phyloP scores from a whole-genome alignment of 1,140 invertebrate species.

The Drosophila micromelanica region DNA sequence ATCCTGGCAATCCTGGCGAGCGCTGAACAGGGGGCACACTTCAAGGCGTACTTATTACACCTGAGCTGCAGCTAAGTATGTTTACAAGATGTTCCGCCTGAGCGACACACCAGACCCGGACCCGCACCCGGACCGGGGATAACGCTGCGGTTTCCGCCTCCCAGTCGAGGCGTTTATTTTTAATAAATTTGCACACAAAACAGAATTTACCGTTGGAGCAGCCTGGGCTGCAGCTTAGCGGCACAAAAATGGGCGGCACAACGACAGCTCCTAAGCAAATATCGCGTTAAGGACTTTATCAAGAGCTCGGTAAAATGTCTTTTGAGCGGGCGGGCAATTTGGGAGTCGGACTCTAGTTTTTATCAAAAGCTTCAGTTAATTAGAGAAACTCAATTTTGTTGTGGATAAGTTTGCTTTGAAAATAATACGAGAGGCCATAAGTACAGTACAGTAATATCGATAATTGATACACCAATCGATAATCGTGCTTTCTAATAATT shows the following conservation, averaged over 20 bases:
- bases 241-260: neutral
- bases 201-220: conserved; percentile 11
- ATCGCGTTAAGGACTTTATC: conserved; percentile 13
- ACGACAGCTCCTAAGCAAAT: conserved; percentile 11
- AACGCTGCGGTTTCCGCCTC: conserved; percentile 1
- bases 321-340: neutral
- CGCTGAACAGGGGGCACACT: conserved; percentile 48
- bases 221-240: neutral
- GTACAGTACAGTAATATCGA: too few relatives aligned
- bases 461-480: too few relatives aligned
- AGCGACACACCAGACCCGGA: conserved; percentile 30
- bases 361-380: neutral
- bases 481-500: too few relatives aligned
- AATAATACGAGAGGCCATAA: too few relatives aligned
- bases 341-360: neutral
- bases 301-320: neutral
- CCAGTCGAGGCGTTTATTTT: conserved; percentile 59
- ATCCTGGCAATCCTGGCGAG: conserved; percentile 2
- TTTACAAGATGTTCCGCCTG: conserved; percentile 77
- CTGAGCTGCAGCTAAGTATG: conserved; percentile 82
- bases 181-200: conserved; percentile 70
- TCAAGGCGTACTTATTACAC: conserved; percentile 78
- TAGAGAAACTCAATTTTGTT: neutral
- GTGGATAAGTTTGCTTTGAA: neutral
- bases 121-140: conserved; percentile 17